Percentiles rank a stretch among this genome's conserved stretches.
These are phyloP conservation scores for Drosophila mettleri DNA, from an alignment of 2,888 invertebrate species.

Conservation along the genomic window DNA sequence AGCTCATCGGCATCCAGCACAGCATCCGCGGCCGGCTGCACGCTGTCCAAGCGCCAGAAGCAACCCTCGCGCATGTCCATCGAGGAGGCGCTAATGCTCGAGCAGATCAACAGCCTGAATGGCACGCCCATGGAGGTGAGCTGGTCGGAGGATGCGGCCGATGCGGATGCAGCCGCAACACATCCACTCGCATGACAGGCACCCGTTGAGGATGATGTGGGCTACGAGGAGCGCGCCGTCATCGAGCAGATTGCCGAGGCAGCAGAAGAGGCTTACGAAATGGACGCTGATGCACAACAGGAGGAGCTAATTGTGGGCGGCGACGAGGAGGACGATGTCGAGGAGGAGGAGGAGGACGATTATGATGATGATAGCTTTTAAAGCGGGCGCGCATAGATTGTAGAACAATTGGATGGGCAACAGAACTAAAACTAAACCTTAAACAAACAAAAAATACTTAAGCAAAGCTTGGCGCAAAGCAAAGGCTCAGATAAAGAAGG, in stretches of 20 bases:
- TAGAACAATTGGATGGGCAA: slow-evolving; percentile 59
- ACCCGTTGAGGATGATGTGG: slow-evolving; percentile 39
- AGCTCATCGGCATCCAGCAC: slow-evolving; percentile 84
- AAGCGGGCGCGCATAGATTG: slow-evolving; percentile 61
- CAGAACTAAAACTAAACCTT: slow-evolving; percentile 2
- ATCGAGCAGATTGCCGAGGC: slow-evolving; percentile 71
- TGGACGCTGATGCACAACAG: slow-evolving; percentile 53
- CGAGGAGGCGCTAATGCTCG: slow-evolving; percentile 83
- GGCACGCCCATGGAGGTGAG: slow-evolving; percentile 85
- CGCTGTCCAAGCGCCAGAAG: slow-evolving; percentile 58
- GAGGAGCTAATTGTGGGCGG: slow-evolving; percentile 60
- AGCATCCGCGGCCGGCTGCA: slow-evolving; percentile 64
- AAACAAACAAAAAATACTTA: slow-evolving; percentile 20
- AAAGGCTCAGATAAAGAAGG: slow-evolving; percentile 4
- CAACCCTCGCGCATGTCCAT: slow-evolving; percentile 82
- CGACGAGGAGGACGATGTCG: slow-evolving; percentile 24
- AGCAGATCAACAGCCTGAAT: slow-evolving; percentile 84
- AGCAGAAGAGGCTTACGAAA: slow-evolving; percentile 76
- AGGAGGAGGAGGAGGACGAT: slow-evolving; percentile 23
- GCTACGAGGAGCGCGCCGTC: slow-evolving; percentile 72
- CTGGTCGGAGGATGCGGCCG: slow-evolving; percentile 85
- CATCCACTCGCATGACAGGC: slow-evolving; percentile 77
- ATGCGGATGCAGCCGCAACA: slow-evolving; percentile 76
- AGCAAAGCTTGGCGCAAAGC: slow-evolving; percentile 58
- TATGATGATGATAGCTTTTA: slow-evolving; percentile 85